phyloP scores from a whole-genome alignment of 2,888 invertebrate species.

The Cataglyphis rosenhaueri region DNA sequence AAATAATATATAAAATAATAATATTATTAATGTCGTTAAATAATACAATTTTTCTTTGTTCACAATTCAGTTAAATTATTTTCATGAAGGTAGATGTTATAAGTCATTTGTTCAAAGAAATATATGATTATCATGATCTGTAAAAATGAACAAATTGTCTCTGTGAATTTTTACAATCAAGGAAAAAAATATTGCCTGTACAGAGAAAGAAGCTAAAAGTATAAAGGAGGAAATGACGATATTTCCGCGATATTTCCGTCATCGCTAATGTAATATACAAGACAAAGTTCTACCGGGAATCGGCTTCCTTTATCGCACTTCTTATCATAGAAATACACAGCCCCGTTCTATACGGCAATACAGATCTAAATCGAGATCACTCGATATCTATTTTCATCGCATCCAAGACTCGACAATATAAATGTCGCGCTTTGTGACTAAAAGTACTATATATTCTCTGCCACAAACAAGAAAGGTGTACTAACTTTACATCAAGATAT shows the following conservation, averaged over 20 bases:
- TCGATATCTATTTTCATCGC: slow-evolving; percentile 63
- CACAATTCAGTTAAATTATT: neutral
- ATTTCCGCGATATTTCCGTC: neutral
- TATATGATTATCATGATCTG: neutral
- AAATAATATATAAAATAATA: no score
- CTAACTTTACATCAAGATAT: slow-evolving; percentile 56
- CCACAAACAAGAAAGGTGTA: slow-evolving; percentile 46
- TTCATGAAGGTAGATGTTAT: neutral
- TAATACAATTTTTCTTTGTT: neutral
- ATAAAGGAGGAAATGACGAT: neutral
- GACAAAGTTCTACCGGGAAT: neutral
- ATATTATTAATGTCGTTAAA: neutral
- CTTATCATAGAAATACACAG: slow-evolving; percentile 25
- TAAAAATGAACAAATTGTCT: neutral
- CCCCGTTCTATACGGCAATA: neutral
- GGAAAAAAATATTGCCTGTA: neutral
- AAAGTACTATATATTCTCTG: slow-evolving; percentile 38
- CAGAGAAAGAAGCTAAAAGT: neutral
- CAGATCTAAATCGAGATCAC: slow-evolving; percentile 60
- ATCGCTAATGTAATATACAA: neutral
- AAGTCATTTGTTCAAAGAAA: neutral
- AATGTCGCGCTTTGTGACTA: slow-evolving; percentile 55
- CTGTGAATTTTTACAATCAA: neutral
- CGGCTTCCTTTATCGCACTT: neutral
- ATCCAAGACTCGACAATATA: slow-evolving; percentile 42